Evolutionary conservation across 2,888 invertebrate genomes (phyloP).

Genomic region (Callosobruchus maculatus): DNA sequence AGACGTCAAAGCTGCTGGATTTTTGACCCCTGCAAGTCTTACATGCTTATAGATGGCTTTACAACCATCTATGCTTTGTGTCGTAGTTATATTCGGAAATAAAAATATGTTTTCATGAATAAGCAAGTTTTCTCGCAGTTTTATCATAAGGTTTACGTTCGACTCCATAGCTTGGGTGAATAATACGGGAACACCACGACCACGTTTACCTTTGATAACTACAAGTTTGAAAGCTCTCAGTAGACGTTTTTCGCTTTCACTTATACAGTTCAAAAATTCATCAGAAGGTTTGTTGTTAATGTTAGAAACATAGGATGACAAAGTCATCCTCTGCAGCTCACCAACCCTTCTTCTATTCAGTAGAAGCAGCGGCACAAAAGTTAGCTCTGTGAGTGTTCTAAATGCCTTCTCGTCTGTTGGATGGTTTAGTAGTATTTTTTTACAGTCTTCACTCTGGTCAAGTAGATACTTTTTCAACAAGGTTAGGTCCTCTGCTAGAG

Average conservation of each 20-base stretch:
- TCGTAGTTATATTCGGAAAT: slow-evolving; percentile 11
- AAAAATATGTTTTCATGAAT: too few relatives aligned
- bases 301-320: slow-evolving; percentile 12
- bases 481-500: slow-evolving; percentile 22
- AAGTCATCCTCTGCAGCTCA: slow-evolving; percentile 17
- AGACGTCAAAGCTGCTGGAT: slow-evolving; percentile 11
- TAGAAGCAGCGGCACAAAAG: slow-evolving; percentile 22
- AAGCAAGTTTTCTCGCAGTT: slow-evolving; percentile 9
- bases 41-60: slow-evolving; percentile 21
- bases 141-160: slow-evolving; percentile 18
- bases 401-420: slow-evolving; percentile 16
- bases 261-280: slow-evolving; percentile 20
- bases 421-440: slow-evolving; percentile 2
- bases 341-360: slow-evolving; percentile 21
- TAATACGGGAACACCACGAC: slow-evolving; percentile 17
- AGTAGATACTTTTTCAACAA: slow-evolving; percentile 19
- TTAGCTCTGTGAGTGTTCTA: slow-evolving; percentile 17
- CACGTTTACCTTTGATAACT: slow-evolving; percentile 20
- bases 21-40: slow-evolving; percentile 10
- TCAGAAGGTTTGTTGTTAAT: not conserved
- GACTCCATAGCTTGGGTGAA: slow-evolving; percentile 20
- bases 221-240: slow-evolving; percentile 16
- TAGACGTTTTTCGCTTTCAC: slow-evolving; percentile 22
- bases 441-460: slow-evolving; percentile 6
- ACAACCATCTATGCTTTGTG: slow-evolving; percentile 19